Evolutionary conservation across 2,888 invertebrate species (phyloP).

Genomic region (Diaprepes abbreviatus): DNA sequence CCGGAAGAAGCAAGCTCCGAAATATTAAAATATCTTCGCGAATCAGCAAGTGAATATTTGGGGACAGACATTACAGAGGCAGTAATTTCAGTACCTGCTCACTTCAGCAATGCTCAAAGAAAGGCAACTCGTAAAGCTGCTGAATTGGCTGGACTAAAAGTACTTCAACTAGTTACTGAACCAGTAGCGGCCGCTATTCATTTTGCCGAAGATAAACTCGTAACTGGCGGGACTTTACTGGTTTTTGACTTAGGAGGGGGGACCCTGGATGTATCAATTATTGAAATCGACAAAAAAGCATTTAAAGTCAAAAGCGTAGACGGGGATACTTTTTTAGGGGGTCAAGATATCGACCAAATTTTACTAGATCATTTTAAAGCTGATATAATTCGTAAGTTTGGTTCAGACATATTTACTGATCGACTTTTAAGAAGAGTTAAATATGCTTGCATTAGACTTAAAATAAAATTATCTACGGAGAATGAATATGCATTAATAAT

Average conservation of each 20-base stretch:
- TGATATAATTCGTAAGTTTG: not conserved
- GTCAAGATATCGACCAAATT: constrained; percentile 47
- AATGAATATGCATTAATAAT: constrained; percentile 7
- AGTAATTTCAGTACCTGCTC: constrained; percentile 51
- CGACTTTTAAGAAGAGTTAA: constrained; percentile 33
- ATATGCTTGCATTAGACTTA: constrained; percentile 30
- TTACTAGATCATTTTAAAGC: constrained; percentile 43
- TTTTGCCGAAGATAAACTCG: constrained; percentile 47
- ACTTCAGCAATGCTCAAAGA: constrained; percentile 50
- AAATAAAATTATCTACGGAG: constrained; percentile 39
- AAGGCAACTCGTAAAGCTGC: constrained; percentile 49
- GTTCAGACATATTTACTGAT: constrained; percentile 1
- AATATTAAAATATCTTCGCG: constrained; percentile 46
- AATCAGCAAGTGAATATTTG: constrained; percentile 36
- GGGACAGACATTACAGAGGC: constrained; percentile 44
- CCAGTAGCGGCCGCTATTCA: constrained; percentile 55
- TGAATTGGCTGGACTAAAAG: constrained; percentile 49
- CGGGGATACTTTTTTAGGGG: constrained; percentile 49
- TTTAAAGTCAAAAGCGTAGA: constrained; percentile 47
- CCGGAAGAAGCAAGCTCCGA: constrained; percentile 51
- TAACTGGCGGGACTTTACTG: constrained; percentile 37
- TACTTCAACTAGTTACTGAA: constrained; percentile 52
- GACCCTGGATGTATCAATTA: constrained; percentile 56
- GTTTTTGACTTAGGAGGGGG: constrained; percentile 57
- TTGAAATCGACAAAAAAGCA: constrained; percentile 44